These are phyloP conservation scores for Plectrocnemia conspersa DNA, from an alignment of 1,140 invertebrate genomes.

Conservation along the genomic window DNA sequence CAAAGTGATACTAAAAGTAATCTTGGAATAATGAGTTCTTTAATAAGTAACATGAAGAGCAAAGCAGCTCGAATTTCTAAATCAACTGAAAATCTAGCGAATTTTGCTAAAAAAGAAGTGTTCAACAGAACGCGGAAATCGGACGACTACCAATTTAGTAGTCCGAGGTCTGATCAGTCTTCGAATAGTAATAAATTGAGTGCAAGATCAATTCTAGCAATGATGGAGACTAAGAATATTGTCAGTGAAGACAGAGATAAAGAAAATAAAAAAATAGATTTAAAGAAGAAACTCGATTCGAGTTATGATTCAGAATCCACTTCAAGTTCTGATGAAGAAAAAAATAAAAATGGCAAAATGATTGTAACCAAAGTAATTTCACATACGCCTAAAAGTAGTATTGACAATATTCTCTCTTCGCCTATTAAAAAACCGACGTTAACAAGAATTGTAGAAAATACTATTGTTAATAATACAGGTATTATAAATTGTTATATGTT, in stretches of 20 bases:
- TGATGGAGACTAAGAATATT: constrained; percentile 5
- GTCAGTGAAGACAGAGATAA: not conserved
- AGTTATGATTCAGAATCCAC: not conserved
- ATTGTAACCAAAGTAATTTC: constrained; percentile 27
- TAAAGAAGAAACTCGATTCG: not conserved
- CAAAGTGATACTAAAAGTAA: constrained; percentile 25
- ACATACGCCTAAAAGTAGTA: constrained; percentile 33
- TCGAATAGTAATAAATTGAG: constrained; percentile 7
- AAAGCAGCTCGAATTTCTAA: constrained; percentile 52
- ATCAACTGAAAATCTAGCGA: constrained; percentile 39
- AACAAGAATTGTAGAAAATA: not conserved
- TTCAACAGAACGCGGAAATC: no score
- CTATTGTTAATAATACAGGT: constrained; percentile 5
- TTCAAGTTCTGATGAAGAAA: constrained; percentile 6
- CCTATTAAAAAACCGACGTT: constrained; percentile 38
- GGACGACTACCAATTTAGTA: no score
- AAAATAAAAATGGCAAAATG: not conserved
- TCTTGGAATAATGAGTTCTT: constrained; percentile 41
- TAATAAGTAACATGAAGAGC: constrained; percentile 51
- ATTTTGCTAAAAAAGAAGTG: not conserved
- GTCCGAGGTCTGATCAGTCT: not conserved
- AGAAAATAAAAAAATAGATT: not conserved
- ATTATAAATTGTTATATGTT: no score
- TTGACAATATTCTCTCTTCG: constrained; percentile 41
- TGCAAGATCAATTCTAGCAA: constrained; percentile 15